A percentile compares a stretch with the other conserved stretches of the same genome.
phyloP scores from a whole-genome alignment of 2,888 invertebrate species.

The Epinotia ramella region DNA sequence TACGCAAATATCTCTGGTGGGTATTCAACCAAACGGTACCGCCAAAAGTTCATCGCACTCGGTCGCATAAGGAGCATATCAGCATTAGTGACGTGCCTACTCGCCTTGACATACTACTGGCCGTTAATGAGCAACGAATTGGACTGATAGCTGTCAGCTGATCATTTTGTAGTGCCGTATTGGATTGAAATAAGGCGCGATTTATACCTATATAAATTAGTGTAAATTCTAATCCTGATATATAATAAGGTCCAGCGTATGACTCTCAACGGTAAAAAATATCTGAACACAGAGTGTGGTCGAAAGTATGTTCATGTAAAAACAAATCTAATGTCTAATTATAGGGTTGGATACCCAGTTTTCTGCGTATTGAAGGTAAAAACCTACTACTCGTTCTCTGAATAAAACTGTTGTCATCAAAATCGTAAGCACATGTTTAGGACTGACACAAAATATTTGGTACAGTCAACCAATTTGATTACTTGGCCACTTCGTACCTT shows the following conservation, averaged over 20 bases:
- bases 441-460: not conserved
- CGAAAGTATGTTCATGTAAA: no score
- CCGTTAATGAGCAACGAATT: constrained; percentile 36
- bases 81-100: constrained; percentile 35
- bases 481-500: no score
- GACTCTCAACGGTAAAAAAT: not conserved
- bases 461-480: no score
- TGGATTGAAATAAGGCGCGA: constrained; percentile 9
- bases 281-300: no score
- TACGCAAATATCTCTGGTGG: no score
- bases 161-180: constrained; percentile 20
- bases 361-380: no score
- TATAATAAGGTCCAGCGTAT: not conserved
- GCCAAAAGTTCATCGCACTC: constrained; percentile 19
- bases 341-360: no score
- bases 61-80: constrained; percentile 36
- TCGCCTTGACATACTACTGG: constrained; percentile 42
- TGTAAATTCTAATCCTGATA: not conserved
- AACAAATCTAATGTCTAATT: no score
- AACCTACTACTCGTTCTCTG: no score
- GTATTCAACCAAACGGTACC: not conserved
- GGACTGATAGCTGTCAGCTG: constrained; percentile 28
- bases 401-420: not conserved
- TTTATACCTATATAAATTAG: not conserved
- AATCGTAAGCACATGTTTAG: not conserved